Conservation (phyloP, 1,140 invertebrate genomes). For the Archegozetes longisetosus region DNA sequence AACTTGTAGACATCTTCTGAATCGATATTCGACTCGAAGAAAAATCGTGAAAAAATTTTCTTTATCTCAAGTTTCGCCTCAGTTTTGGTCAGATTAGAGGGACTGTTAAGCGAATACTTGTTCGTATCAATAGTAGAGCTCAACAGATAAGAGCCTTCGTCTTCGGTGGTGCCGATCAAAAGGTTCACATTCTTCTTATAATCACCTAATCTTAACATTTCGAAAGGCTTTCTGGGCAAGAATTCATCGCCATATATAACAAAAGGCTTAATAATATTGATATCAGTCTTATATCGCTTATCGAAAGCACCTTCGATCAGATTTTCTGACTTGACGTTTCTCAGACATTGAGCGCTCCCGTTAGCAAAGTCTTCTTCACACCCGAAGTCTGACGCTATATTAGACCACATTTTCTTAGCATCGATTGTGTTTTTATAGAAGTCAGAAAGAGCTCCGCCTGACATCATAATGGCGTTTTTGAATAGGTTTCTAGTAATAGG, state of each 20-base stretch:
- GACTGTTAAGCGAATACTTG: background rate
- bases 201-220: background rate
- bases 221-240: background rate
- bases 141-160: background rate
- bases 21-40: background rate
- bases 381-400: background rate
- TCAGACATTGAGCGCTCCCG: background rate
- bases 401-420: background rate
- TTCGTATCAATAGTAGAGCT: background rate
- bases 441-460: background rate
- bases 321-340: background rate
- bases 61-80: background rate
- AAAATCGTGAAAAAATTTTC: background rate
- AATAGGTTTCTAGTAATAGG: conserved; percentile 9
- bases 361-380: background rate
- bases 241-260: background rate
- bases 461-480: conserved; percentile 1
- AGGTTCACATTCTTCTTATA: background rate
- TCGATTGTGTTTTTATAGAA: background rate
- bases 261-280: background rate
- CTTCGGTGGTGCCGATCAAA: background rate
- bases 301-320: background rate
- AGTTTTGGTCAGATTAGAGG: background rate
- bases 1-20: background rate
- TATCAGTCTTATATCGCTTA: background rate